phyloP scores from a whole-genome alignment of 2,888 invertebrate species.

The Chrysotoxum bicinctum region DNA sequence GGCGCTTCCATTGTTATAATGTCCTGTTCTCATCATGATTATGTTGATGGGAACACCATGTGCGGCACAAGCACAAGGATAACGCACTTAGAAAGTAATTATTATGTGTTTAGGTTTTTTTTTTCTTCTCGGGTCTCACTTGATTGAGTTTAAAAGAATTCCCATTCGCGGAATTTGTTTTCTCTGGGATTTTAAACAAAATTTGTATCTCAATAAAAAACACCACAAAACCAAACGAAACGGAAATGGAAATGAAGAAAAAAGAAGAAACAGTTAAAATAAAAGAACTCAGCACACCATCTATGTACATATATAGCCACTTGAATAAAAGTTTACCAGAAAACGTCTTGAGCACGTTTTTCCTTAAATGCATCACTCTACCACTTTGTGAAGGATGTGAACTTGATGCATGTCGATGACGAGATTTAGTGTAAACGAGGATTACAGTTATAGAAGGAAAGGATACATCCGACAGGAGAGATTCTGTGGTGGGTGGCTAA shows the following conservation, averaged over 20 bases:
- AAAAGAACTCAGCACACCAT: conserved; percentile 17
- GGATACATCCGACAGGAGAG: conserved; percentile 17
- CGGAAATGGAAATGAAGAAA: conserved; percentile 10
- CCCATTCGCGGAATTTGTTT: not conserved
- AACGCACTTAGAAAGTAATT: conserved; percentile 66
- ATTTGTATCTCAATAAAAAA: conserved; percentile 7
- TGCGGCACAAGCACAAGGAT: conserved; percentile 49
- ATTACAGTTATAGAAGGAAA: conserved; percentile 32
- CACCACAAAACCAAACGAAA: conserved; percentile 1
- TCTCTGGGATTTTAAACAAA: not conserved
- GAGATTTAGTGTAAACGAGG: conserved; percentile 58
- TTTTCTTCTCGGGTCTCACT: not conserved
- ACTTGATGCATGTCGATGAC: conserved; percentile 64
- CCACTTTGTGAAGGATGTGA: conserved; percentile 56
- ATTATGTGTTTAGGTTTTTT: conserved; percentile 25
- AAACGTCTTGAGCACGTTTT: conserved; percentile 71
- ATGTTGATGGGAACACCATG: conserved; percentile 42
- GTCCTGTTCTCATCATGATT: conserved; percentile 3
- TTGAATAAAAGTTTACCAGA: conserved; percentile 38
- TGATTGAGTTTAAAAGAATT: not conserved
- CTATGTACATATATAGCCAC: not conserved
- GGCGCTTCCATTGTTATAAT: conserved; percentile 31
- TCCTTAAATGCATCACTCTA: conserved; percentile 63
- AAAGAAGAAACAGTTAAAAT: not conserved
- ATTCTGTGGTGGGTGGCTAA: not conserved